Evolutionary conservation across 2,113 vertebrate species (phyloP).

Genomic region (Corythornis madagascariensis): DNA sequence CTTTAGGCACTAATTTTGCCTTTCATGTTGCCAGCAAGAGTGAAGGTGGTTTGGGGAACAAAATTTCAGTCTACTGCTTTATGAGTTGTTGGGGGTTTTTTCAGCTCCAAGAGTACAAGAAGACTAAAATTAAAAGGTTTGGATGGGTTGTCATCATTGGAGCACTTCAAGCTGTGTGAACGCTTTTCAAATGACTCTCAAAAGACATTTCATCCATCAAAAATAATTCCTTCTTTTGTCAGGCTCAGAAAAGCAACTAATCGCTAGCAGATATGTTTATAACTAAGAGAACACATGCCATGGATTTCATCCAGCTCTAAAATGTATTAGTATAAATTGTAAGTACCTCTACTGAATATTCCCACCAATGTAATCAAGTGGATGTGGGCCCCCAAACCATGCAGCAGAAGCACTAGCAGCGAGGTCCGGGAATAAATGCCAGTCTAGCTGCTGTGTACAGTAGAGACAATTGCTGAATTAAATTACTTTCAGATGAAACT

Average conservation of each 20-base stretch:
- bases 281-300: not conserved
- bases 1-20: conserved; percentile 50
- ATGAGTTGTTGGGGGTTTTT: not conserved
- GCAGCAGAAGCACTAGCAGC: not conserved
- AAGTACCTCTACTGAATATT: not conserved
- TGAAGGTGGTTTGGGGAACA: conserved; percentile 23
- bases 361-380: not conserved
- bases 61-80: conserved; percentile 17
- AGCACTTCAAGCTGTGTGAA: not conserved
- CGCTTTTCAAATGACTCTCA: conserved; percentile 35
- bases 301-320: conserved; percentile 10
- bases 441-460: not conserved
- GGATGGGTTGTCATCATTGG: conserved; percentile 29
- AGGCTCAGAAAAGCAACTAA: conserved; percentile 48
- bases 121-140: conserved; percentile 43
- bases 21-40: conserved; percentile 48
- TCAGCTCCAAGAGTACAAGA: not conserved
- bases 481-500: conserved; percentile 26
- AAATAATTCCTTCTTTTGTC: conserved; percentile 51
- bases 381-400: not conserved
- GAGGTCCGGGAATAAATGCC: conserved; percentile 21
- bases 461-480: not conserved
- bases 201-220: conserved; percentile 36
- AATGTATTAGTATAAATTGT: not conserved
- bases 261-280: conserved; percentile 33